phyloP scores from a whole-genome alignment of 2,797 vertebrate genomes.

The Euthynnus affinis region DNA sequence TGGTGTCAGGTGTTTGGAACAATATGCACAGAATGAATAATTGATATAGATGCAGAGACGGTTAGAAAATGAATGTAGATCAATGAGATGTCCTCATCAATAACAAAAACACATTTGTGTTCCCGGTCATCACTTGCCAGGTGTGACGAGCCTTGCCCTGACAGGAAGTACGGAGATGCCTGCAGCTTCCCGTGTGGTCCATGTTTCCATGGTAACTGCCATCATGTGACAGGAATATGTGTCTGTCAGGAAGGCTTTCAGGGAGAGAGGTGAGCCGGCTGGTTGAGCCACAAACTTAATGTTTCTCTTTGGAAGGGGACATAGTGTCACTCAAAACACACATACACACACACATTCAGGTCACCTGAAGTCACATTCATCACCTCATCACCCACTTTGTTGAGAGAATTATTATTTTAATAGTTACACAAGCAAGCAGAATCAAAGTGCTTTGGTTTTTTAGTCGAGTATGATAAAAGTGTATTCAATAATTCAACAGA shows the following conservation, averaged over 20 bases:
- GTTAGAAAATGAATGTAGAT: background rate
- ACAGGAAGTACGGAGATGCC: conserved; percentile 88
- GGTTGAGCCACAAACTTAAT: background rate
- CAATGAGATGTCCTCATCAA: background rate
- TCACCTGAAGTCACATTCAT: background rate
- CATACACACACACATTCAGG: background rate
- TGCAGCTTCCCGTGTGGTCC: conserved; percentile 87
- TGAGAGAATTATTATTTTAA: background rate
- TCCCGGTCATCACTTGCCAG: conserved; percentile 74
- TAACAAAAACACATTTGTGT: conserved; percentile 15
- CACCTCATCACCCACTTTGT: background rate
- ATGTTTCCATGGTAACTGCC: conserved; percentile 89
- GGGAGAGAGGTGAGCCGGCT: conserved; percentile 89
- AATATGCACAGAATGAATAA: background rate
- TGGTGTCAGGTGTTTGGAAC: background rate
- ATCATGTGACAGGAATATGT: conserved; percentile 92
- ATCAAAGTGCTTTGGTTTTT: background rate
- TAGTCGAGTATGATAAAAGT: no score
- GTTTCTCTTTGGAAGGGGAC: background rate
- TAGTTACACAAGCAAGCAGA: background rate
- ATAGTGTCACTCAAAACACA: background rate
- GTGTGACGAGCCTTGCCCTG: conserved; percentile 88
- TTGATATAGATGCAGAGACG: background rate
- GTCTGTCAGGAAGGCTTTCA: conserved; percentile 91
- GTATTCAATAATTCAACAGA: no score